phyloP scores from a whole-genome alignment of 2,888 invertebrate genomes.

The Pachydiplax longipennis region DNA sequence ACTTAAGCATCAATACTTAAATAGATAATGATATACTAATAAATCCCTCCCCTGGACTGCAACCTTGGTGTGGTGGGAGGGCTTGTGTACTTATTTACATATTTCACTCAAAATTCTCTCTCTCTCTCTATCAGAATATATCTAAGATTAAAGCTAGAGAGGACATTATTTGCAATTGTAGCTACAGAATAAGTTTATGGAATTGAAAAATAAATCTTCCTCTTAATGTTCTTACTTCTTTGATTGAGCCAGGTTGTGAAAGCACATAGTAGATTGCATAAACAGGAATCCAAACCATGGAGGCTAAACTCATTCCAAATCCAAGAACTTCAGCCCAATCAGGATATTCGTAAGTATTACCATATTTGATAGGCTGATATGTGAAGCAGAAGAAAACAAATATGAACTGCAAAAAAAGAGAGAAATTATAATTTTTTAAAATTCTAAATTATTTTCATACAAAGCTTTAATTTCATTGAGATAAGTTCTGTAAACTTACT shows the following conservation, averaged over 20 bases:
- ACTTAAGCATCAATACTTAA: too few relatives aligned
- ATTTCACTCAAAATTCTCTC: too few relatives aligned
- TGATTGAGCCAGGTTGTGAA: slow-evolving; percentile 62
- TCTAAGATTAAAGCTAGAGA: too few relatives aligned
- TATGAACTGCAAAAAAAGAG: slow-evolving; percentile 63
- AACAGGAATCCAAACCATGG: slow-evolving; percentile 72
- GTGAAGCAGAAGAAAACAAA: slow-evolving; percentile 69
- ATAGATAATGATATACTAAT: too few relatives aligned
- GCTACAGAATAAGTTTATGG: not conserved
- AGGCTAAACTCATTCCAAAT: slow-evolving; percentile 67
- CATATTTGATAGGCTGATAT: slow-evolving; percentile 68
- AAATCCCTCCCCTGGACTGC: too few relatives aligned
- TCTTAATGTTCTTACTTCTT: slow-evolving; percentile 60
- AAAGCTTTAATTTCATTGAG: not conserved
- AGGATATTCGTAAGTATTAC: slow-evolving; percentile 66
- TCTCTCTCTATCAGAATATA: too few relatives aligned
- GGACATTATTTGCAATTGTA: too few relatives aligned
- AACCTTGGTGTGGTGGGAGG: too few relatives aligned
- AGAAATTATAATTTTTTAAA: not conserved
- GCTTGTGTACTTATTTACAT: too few relatives aligned
- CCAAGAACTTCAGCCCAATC: slow-evolving; percentile 69
- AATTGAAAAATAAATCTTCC: not conserved
- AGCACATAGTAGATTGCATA: slow-evolving; percentile 69
- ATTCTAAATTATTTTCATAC: not conserved
- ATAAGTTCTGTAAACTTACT: slow-evolving; percentile 59